Base-by-base conservation (phyloP, 2,888 invertebrate genomes). In the Drosophila niveifrons region DNA sequence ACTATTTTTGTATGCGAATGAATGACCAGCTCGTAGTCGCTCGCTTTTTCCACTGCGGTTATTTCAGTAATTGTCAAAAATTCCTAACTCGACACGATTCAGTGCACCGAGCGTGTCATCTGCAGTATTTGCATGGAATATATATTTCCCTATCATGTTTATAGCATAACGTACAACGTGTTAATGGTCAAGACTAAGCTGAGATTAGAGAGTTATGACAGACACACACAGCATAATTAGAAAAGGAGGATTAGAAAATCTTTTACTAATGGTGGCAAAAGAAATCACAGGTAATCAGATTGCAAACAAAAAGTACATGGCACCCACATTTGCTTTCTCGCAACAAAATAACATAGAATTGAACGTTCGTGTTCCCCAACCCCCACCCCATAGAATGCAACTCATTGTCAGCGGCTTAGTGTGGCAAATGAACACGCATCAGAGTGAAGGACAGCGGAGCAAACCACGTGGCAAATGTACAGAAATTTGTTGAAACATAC, bases 391-490 rank as follows among this genome's bases (percentile, higher is more conserved):
- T 41, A 23, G 65, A 78, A 65, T 62, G 39, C 39, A 58, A 69
- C 64, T 75, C 79, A 70, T 75, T 78, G 75, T 74, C 69, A 65
- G 75, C 56, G 57, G 75, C 75, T 75, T 75, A 78, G 79, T 62
- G 75, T 55, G 74, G 57, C 75, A 58, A 70, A 74, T 63, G 53
- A 68, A 47, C 61, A 74, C 51, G 69, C 15, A 51, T 46, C 41
- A 11, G 36, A 17, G n/a, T 8, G 29, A 11, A 8, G 8, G 23
- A 9, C 9, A 10, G 7, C 31, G 23, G 34, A 13, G 44, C 39
- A 56, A 64, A 78, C 75, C 75, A 75, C 79, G 75, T 75, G 79
- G 70, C 70, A 75, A 78, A 78, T 78, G 75, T 64, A 74, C 64
- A 64, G 75, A 61, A 74, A 74, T 65, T 75, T 79, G 63, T 61